Percentiles rank a stretch among this genome's conserved stretches.
phyloP scores from a whole-genome alignment of 1,140 invertebrate species.

The Drosophila nigrodunni region DNA sequence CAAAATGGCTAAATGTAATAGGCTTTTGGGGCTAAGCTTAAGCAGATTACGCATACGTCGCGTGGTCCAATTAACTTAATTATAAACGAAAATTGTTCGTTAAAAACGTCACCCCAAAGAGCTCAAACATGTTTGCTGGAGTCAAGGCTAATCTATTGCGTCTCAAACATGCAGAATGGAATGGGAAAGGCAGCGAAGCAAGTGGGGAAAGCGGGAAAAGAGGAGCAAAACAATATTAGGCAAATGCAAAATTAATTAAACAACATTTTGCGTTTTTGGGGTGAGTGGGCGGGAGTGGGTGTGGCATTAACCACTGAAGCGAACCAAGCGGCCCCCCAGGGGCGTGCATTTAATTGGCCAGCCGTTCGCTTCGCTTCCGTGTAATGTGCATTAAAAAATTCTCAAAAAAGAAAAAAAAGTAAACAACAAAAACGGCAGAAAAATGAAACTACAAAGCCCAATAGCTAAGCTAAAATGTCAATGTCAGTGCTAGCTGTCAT shows the following conservation, averaged over 20 bases:
- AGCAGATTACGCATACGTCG: constrained; percentile 72
- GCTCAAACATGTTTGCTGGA: background rate
- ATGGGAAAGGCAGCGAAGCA: background rate
- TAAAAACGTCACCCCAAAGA: background rate
- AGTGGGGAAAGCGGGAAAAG: background rate
- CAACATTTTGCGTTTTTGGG: constrained; percentile 21
- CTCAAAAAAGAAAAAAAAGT: constrained; percentile 23
- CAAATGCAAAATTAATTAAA: constrained; percentile 56
- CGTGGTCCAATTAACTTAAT: constrained; percentile 64
- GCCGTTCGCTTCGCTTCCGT: constrained; percentile 57
- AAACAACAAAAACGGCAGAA: constrained; percentile 1
- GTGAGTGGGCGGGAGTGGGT: constrained; percentile 6
- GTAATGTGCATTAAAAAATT: constrained; percentile 61
- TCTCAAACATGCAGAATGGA: background rate
- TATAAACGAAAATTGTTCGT: constrained; percentile 42
- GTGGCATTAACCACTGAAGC: constrained; percentile 49
- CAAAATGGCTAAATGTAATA: constrained; percentile 48
- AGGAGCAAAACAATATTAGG: background rate
- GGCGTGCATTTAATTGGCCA: constrained; percentile 55
- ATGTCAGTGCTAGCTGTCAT: constrained; percentile 59
- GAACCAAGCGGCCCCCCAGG: constrained; percentile 24
- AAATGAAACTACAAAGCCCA: constrained; percentile 36
- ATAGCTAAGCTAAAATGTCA: constrained; percentile 75
- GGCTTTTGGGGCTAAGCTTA: constrained; percentile 37
- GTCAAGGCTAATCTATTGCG: constrained; percentile 19